Evolutionary conservation across 2,113 vertebrate genomes (phyloP), one percentile per base, ranked within the genome.

Genomic region (Ceyx margarethae): DNA sequence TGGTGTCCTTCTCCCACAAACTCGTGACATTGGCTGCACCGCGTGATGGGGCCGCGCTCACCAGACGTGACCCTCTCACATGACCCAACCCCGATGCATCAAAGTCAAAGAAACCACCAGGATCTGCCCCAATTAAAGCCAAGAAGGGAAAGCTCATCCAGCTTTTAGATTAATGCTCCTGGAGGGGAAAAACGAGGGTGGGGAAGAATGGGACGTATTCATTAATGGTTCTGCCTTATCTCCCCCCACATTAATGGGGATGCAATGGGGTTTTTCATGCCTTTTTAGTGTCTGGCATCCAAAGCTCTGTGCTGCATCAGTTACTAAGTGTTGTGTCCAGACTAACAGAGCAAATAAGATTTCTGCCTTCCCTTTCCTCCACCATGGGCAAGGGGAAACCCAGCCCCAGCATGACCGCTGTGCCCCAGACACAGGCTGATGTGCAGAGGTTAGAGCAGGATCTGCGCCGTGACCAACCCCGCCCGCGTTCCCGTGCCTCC

Each of bases 91-190:
- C 50, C 18, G 62, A 87, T 1, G 71, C 81, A 82, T 94, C 91
- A 92, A 95, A 94, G 90, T 40, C 60, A 21, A 73, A 66, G 87
- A 85, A 95, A 92, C 85, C 86, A 66, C 64, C 89, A 84, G 84
- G 67, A 91, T 93, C 81, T 93, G 54, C 91, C 86, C 81, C 71
- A 22, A 11, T 33, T 92, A 66, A 82, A 87, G 58, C 13, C 74
- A 86, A 75, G 77, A 89, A 37, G n/a, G 26, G 35, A 78, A 88
- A 90, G 71, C 86, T 9, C 71, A 79, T 16, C 69, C 77, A 79
- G 83, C 42, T 45, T 60, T 68, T 10, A 81, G 62, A 89, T 26
- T 4, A 93, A 81, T 21, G 77, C 53, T 92, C 81, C 88, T 76
- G 69, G 45, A 53, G 69, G 85, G 72, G 37, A 66, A 89, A 89